A percentile compares a stretch with the other conserved stretches of the same genome.
Conservation (phyloP, 1,140 invertebrate species). For the Belonocnema kinseyi region DNA sequence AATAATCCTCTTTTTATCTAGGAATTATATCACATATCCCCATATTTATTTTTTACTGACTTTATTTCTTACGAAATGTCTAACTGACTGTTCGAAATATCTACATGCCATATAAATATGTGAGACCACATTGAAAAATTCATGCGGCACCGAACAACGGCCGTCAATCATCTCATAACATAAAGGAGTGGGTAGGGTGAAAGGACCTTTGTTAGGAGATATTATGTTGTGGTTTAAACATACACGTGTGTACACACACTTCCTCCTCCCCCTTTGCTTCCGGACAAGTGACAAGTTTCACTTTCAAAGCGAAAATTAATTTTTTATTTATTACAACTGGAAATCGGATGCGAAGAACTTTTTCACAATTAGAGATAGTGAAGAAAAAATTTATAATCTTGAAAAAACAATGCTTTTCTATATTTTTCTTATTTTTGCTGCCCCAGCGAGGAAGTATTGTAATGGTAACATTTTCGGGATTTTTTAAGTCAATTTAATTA, state of each 20-base stretch:
- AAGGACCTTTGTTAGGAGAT: constrained; percentile 16
- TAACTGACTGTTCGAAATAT: constrained; percentile 21
- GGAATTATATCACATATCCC: neutral
- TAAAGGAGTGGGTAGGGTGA: constrained; percentile 28
- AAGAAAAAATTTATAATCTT: too few species aligned
- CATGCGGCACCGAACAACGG: constrained; percentile 14
- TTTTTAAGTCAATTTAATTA: too few species aligned
- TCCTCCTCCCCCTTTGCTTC: constrained; percentile 17
- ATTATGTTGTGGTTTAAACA: constrained; percentile 30
- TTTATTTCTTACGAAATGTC: neutral
- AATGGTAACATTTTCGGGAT: too few species aligned
- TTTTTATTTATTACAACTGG: neutral
- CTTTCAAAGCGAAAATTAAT: constrained; percentile 8
- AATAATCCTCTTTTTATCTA: neutral
- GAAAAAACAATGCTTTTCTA: too few species aligned
- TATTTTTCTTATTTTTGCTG: too few species aligned
- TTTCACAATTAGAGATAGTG: too few species aligned
- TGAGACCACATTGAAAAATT: constrained; percentile 11
- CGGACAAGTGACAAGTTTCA: constrained; percentile 20
- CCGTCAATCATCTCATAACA: constrained; percentile 25
- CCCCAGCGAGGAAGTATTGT: too few species aligned
- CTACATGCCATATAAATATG: constrained; percentile 27
- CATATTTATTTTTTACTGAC: neutral
- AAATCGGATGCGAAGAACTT: neutral
- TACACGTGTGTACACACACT: constrained; percentile 21